phyloP scores from a whole-genome alignment of 2,888 invertebrate species.

The Zeuzera pyrina region DNA sequence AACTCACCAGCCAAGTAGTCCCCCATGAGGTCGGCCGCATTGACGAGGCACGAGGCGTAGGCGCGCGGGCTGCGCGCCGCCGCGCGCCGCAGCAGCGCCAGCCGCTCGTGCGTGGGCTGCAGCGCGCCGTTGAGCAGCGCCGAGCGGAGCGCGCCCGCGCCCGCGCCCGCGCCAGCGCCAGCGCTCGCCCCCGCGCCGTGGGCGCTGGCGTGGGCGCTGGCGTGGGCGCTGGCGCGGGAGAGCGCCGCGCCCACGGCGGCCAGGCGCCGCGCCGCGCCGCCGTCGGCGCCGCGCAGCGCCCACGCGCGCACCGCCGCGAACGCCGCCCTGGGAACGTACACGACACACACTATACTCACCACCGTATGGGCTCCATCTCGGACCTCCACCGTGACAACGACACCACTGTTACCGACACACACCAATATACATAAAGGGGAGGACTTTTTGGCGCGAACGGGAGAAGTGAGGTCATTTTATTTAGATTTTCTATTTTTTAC shows the following conservation, averaged over 20 bases:
- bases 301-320: conserved; percentile 55
- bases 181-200: conserved; percentile 36
- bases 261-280: conserved; percentile 39
- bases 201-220: conserved; percentile 41
- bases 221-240: conserved; percentile 46
- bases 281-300: conserved; percentile 35
- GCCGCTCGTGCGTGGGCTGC: too few relatives aligned
- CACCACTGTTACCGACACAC: too few relatives aligned
- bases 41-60: conserved; percentile 54
- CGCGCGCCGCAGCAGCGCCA: conserved; percentile 50
- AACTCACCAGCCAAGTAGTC: conserved; percentile 62
- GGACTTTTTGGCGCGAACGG: too few relatives aligned
- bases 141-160: conserved; percentile 37
- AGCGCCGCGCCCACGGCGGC: conserved; percentile 58
- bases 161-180: conserved; percentile 53
- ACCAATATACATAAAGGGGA: too few relatives aligned
- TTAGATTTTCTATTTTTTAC: too few relatives aligned
- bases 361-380: too few relatives aligned
- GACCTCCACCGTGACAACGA: too few relatives aligned
- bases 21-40: conserved; percentile 62
- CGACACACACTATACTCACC: too few relatives aligned
- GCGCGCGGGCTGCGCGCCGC: conserved; percentile 51
- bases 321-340: conserved; percentile 43
- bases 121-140: conserved; percentile 53
- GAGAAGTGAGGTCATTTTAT: too few relatives aligned